Percentiles rank a stretch among this genome's conserved stretches.
These are phyloP conservation scores for Syngnathus rostellatus DNA, from an alignment of 2,797 vertebrate genomes.

Conservation along the genomic window DNA sequence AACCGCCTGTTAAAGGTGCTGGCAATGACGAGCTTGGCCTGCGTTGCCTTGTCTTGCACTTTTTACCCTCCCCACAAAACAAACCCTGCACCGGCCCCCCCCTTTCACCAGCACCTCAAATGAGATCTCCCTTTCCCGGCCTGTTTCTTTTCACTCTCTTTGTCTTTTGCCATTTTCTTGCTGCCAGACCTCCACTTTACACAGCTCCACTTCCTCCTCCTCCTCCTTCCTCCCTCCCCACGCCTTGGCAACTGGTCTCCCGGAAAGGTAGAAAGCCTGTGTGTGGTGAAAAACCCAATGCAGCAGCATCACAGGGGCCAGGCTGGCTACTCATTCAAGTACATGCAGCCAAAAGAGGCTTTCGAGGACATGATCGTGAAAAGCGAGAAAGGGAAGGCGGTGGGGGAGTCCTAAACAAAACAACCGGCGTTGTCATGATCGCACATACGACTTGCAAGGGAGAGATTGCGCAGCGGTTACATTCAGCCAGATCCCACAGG, in stretches of 20 bases:
- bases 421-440: not conserved
- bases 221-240: slow-evolving; percentile 47
- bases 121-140: slow-evolving; percentile 24
- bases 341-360: slow-evolving; percentile 1
- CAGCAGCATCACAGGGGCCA: not conserved
- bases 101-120: slow-evolving; percentile 4
- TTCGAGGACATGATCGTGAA: slow-evolving; percentile 9
- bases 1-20: slow-evolving; percentile 13
- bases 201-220: slow-evolving; percentile 34
- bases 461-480: slow-evolving; percentile 53
- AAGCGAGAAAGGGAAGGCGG: slow-evolving; percentile 23
- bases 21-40: slow-evolving; percentile 24
- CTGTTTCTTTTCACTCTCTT: slow-evolving; percentile 49
- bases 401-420: slow-evolving; percentile 11
- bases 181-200: slow-evolving; percentile 56
- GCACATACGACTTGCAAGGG: slow-evolving; percentile 1
- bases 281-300: slow-evolving; percentile 29
- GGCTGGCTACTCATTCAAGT: not conserved
- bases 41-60: slow-evolving; percentile 11
- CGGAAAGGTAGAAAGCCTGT: slow-evolving; percentile 64
- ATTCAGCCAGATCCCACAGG: slow-evolving; percentile 57
- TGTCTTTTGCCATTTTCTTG: slow-evolving; percentile 45
- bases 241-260: slow-evolving; percentile 68
- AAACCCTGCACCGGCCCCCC: not conserved
- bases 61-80: slow-evolving; percentile 5